A percentile compares a stretch with the other conserved stretches of the same genome.
phyloP scores from a whole-genome alignment of 2,888 invertebrate species.

The Aporophyla nigra region DNA sequence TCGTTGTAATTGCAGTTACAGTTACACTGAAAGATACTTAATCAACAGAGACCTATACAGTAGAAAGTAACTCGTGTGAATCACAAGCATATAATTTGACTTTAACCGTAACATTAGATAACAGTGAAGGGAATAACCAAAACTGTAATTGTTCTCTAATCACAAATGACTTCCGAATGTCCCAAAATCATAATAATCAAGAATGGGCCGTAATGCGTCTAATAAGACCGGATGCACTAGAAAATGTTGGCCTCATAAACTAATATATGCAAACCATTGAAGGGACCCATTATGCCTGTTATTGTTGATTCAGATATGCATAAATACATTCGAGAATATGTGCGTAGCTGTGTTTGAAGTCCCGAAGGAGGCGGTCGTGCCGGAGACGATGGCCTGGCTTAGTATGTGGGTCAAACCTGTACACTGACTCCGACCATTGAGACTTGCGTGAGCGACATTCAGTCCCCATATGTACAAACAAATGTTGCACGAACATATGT shows the following conservation, averaged over 20 bases:
- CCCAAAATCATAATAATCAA: slow-evolving; percentile 43
- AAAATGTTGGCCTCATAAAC: slow-evolving; percentile 60
- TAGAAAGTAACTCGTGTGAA: slow-evolving; percentile 33
- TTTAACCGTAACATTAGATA: slow-evolving; percentile 24
- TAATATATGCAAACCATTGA: slow-evolving; percentile 55
- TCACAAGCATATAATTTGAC: slow-evolving; percentile 18
- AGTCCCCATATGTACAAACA: slow-evolving; percentile 59
- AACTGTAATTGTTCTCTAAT: slow-evolving; percentile 36
- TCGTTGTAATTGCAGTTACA: slow-evolving; percentile 12
- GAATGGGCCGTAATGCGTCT: slow-evolving; percentile 27
- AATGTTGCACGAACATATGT: slow-evolving; percentile 37
- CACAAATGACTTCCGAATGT: slow-evolving; percentile 49
- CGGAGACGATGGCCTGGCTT: slow-evolving; percentile 41
- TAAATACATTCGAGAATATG: slow-evolving; percentile 50
- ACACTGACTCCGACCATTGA: slow-evolving; percentile 49
- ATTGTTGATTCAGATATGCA: slow-evolving; percentile 61
- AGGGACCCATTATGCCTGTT: slow-evolving; percentile 56
- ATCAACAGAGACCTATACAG: slow-evolving; percentile 7
- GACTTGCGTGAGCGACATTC: slow-evolving; percentile 54
- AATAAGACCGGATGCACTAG: slow-evolving; percentile 61
- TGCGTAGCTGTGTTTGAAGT: slow-evolving; percentile 37
- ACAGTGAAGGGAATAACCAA: slow-evolving; percentile 31
- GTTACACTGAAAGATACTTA: not conserved
- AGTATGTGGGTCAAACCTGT: slow-evolving; percentile 65
- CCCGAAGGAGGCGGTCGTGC: slow-evolving; percentile 49